Evolutionary conservation across 2,888 invertebrate genomes (phyloP).

Genomic region (Disparrhopalites patrizii): DNA sequence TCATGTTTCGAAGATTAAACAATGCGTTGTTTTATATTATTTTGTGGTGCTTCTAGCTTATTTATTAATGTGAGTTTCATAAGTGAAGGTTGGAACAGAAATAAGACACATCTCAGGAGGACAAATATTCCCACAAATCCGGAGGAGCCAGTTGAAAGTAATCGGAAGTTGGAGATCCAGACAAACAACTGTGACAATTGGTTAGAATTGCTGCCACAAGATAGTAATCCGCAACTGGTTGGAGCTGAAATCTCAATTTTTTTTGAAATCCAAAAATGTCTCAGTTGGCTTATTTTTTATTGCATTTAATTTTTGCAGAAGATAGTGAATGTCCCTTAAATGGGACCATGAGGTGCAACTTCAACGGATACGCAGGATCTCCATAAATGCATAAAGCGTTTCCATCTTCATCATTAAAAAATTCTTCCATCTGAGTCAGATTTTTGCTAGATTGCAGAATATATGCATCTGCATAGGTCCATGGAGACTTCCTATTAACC

Average conservation of each 20-base stretch:
- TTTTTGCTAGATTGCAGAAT: neutral
- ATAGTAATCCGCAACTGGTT: slow-evolving; percentile 2
- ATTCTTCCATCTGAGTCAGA: neutral
- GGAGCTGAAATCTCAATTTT: neutral
- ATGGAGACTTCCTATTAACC: slow-evolving; percentile 11
- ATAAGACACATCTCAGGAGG: too few species aligned
- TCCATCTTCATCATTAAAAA: neutral
- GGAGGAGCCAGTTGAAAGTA: slow-evolving; percentile 11
- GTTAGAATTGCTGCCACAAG: slow-evolving; percentile 13
- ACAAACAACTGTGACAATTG: slow-evolving; percentile 28
- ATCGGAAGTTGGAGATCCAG: slow-evolving; percentile 10
- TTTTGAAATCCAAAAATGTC: slow-evolving; percentile 21
- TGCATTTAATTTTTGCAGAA: neutral
- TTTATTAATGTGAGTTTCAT: neutral
- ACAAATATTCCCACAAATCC: slow-evolving; percentile 20
- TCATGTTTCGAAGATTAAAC: too few species aligned
- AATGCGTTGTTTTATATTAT: too few species aligned
- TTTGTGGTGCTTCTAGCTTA: too few species aligned
- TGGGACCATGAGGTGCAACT: slow-evolving; percentile 1
- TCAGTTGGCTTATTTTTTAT: slow-evolving; percentile 5
- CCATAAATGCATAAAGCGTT: neutral
- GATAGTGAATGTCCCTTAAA: neutral
- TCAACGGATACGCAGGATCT: slow-evolving; percentile 11
- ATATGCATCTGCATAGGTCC: slow-evolving; percentile 16
- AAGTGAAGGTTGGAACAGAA: too few species aligned